Percentiles rank a stretch among this genome's conserved stretches.
These are phyloP conservation scores for Drosophila seclusa DNA, from an alignment of 2,888 invertebrate genomes.

Conservation along the genomic window DNA sequence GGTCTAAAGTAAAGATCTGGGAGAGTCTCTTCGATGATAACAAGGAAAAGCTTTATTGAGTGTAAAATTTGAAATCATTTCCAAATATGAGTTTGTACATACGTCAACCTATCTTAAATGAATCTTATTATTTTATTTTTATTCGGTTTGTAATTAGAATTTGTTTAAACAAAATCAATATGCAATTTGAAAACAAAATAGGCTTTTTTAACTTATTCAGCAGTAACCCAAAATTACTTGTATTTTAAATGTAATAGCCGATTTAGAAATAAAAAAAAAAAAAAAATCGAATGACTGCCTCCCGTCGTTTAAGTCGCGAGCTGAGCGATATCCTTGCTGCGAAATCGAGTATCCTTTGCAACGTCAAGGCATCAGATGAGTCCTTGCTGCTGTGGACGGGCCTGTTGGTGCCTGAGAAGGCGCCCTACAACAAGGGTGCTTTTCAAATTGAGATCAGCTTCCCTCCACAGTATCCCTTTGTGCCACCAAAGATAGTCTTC, in stretches of 20 bases:
- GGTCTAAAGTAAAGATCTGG: constrained; percentile 79
- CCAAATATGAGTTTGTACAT: constrained; percentile 8
- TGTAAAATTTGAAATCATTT: background rate
- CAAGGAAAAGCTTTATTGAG: constrained; percentile 66
- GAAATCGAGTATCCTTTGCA: constrained; percentile 92
- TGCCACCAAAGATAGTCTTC: constrained; percentile 99
- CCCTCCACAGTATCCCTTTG: constrained; percentile 99
- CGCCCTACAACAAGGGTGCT: constrained; percentile 99
- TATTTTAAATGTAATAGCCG: constrained; percentile 29
- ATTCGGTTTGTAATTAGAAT: constrained; percentile 1
- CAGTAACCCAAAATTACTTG: constrained; percentile 29
- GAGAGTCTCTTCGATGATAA: constrained; percentile 76
- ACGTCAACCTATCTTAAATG: constrained; percentile 2
- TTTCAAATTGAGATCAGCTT: constrained; percentile 99
- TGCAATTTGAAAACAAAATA: constrained; percentile 12
- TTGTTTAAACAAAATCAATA: background rate
- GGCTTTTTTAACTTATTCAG: constrained; percentile 35
- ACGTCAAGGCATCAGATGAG: constrained; percentile 96
- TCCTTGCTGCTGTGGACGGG: constrained; percentile 98
- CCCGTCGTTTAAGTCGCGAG: constrained; percentile 88
- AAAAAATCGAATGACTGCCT: constrained; percentile 71
- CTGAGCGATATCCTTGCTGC: constrained; percentile 93
- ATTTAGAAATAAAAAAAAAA: constrained; percentile 23
- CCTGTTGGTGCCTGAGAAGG: constrained; percentile 97
- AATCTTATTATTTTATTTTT: background rate